These are phyloP conservation scores for Oceanodroma tethys DNA, from an alignment of 2,113 vertebrate genomes.

Conservation along the genomic window DNA sequence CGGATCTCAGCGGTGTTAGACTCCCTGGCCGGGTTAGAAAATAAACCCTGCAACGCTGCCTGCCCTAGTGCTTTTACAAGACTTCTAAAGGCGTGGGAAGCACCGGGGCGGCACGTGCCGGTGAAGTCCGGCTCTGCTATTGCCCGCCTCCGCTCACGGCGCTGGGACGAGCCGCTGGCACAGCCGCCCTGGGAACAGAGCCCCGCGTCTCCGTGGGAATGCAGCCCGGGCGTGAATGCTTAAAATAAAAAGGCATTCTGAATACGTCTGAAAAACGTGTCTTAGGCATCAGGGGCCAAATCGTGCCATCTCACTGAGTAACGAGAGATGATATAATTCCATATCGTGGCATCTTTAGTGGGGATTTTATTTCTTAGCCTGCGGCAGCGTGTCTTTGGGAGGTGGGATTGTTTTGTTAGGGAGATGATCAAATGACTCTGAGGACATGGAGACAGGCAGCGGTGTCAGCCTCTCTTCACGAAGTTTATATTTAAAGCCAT, in stretches of 20 bases:
- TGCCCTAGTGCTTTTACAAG: neutral
- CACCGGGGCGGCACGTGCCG: rapidly evolving
- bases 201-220: rapidly evolving
- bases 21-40: neutral
- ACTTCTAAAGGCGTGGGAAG: neutral
- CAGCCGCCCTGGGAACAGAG: neutral
- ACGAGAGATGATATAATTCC: neutral
- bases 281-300: neutral
- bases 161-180: neutral
- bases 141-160: rapidly evolving
- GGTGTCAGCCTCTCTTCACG: neutral
- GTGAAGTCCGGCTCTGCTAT: neutral
- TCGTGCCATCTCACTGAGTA: neutral
- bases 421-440: neutral
- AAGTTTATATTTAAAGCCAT: neutral
- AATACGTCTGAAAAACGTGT: neutral
- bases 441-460: neutral
- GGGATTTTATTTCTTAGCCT: neutral
- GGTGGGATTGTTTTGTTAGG: neutral
- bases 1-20: neutral
- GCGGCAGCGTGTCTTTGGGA: neutral
- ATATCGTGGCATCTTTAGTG: neutral
- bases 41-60: neutral
- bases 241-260: neutral
- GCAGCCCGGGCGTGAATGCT: neutral